These are phyloP conservation scores for Andricus quercusramuli DNA, from an alignment of 2,888 invertebrate genomes.

Conservation along the genomic window DNA sequence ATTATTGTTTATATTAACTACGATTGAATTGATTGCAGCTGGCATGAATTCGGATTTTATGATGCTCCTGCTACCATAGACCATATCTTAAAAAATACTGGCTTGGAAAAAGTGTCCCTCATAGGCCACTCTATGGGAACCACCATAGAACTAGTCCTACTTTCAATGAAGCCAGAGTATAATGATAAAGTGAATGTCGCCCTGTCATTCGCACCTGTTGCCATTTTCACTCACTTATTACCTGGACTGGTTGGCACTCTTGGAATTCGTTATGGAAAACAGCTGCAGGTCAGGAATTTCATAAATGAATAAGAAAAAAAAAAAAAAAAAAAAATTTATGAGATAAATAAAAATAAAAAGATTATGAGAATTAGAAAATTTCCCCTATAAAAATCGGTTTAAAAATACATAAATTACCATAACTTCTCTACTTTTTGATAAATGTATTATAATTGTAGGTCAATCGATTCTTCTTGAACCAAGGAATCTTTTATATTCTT, in stretches of 20 bases:
- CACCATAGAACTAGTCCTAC: constrained; percentile 64
- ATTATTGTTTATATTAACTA: background rate
- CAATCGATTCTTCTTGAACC: too few species aligned
- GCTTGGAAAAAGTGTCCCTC: constrained; percentile 61
- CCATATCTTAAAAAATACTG: constrained; percentile 62
- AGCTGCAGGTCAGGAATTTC: constrained; percentile 59
- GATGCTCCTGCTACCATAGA: constrained; percentile 66
- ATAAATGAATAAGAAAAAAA: constrained; percentile 18
- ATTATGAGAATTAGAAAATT: too few species aligned
- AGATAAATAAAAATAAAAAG: too few species aligned
- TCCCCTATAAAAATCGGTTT: too few species aligned
- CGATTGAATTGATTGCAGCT: constrained; percentile 54
- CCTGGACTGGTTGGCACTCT: constrained; percentile 62
- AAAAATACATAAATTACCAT: too few species aligned
- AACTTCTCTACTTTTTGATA: too few species aligned
- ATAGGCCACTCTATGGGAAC: constrained; percentile 71
- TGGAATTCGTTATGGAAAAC: constrained; percentile 63
- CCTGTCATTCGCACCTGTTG: constrained; percentile 66
- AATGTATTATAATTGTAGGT: too few species aligned
- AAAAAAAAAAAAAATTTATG: background rate
- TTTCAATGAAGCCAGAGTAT: constrained; percentile 68
- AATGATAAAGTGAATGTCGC: constrained; percentile 67
- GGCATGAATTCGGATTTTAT: constrained; percentile 68
- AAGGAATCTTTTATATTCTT: too few species aligned
- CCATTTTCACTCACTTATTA: constrained; percentile 65